Base-by-base conservation (phyloP, 2,113 vertebrate genomes). In the Melanostigma gelatinosum region DNA sequence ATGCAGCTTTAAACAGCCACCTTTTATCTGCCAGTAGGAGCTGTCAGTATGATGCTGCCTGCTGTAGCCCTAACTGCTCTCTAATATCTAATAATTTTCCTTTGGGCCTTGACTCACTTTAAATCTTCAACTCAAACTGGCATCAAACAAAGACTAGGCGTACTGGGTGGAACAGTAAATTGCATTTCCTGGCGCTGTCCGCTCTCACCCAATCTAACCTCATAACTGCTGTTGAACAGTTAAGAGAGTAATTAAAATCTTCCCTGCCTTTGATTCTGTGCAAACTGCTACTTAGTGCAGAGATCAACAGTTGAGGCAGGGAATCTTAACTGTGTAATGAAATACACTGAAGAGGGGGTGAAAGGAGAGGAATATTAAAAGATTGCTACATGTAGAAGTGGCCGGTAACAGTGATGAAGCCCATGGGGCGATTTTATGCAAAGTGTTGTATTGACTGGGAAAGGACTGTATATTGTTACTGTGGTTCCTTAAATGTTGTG, bases 261-360 rank as follows among this genome's bases (percentile, higher is more conserved):
- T 77, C 72, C 78, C 68, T 88, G n/a, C 72, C 87, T 93, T 88
- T 91, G 84, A 87, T 82, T 89, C 80, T 71, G 75, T 77, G 61
- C 62, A 85, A 88, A 82, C 79, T 70, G 68, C 22, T 75, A 44
- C 72, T 88, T 60, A 18, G 71, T 34, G 69, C 80, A 75, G 72
- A 82, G 92, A 92, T 91, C 91, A 89, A 85, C 81, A 77, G 81
- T 61, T 46, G 63, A 87, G 75, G 44, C 24, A 75, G 68, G 36
- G 58, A 72, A 86, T 86, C 89, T 77, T 83, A 62, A 82, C 83
- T 87, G 88, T 88, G 85, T 85, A 78, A 87, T 86, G 80, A 88
- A 86, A 83, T 67, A 81, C 60, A 82, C 83, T 75, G 75, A 87
- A 50, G 42, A 77, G 15, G 6, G 58, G 50, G 11, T 38, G 65